Evolutionary conservation across 1,140 invertebrate species (phyloP).

Genomic region (Aphidius gifuensis): DNA sequence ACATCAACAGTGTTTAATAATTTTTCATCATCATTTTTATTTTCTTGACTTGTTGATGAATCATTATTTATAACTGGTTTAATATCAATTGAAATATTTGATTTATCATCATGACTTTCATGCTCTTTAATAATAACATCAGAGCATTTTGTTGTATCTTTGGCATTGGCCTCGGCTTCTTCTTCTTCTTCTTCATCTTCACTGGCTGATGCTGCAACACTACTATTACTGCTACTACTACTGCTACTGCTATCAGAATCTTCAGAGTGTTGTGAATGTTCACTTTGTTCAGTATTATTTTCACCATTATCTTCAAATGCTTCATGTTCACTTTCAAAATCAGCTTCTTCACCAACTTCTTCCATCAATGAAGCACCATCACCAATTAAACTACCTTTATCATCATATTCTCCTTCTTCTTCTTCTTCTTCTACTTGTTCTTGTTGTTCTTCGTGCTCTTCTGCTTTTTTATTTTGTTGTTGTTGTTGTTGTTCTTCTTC

Average conservation of each 20-base stretch:
- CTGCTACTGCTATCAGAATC: constrained; percentile 38
- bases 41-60: background rate
- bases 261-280: constrained; percentile 36
- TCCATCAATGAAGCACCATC: constrained; percentile 33
- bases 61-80: background rate
- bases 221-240: constrained; percentile 32
- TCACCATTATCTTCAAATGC: constrained; percentile 27
- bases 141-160: background rate
- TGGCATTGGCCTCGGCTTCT: constrained; percentile 7
- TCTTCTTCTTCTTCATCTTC: constrained; percentile 27
- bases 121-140: background rate
- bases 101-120: background rate
- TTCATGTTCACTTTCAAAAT: constrained; percentile 41
- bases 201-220: constrained; percentile 22
- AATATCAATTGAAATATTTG: background rate
- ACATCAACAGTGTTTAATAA: constrained; percentile 15
- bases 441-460: constrained; percentile 24
- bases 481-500: constrained; percentile 11
- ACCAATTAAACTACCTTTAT: constrained; percentile 39
- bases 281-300: constrained; percentile 22
- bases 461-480: constrained; percentile 28
- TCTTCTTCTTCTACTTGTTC: constrained; percentile 28
- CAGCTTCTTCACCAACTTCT: constrained; percentile 34
- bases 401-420: constrained; percentile 12
- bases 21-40: background rate